Percentiles rank a stretch among this genome's conserved stretches.
Evolutionary conservation across 2,797 vertebrate genomes (phyloP).

Genomic region (Trachops cirrhosus): DNA sequence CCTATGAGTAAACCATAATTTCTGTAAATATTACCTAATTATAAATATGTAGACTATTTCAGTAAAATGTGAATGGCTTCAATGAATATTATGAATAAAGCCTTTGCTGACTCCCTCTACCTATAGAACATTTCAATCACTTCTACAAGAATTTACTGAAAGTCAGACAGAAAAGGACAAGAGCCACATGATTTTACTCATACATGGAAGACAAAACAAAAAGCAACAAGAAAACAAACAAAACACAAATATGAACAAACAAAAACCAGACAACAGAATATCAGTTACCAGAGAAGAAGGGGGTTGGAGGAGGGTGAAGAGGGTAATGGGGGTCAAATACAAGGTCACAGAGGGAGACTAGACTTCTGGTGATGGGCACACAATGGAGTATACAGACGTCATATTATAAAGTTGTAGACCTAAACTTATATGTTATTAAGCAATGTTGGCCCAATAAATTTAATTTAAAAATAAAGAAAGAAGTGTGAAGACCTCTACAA

Average conservation of each 20-base stretch:
- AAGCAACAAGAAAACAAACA: not conserved
- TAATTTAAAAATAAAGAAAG: not conserved
- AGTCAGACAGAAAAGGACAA: not conserved
- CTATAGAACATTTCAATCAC: conserved; percentile 1
- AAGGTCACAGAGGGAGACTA: not conserved
- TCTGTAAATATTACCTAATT: conserved; percentile 46
- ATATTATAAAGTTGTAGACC: not conserved
- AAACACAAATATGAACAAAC: not conserved
- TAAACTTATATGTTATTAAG: not conserved
- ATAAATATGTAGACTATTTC: conserved; percentile 31
- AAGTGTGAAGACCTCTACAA: not conserved
- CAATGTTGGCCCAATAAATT: not conserved
- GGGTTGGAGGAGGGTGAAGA: not conserved
- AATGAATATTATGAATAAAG: not conserved
- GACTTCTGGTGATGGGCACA: not conserved
- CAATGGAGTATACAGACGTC: not conserved
- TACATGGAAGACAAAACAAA: not conserved
- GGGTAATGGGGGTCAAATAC: not conserved
- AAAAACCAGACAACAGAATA: not conserved
- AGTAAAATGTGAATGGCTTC: conserved; percentile 35
- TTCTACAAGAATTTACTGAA: conserved; percentile 37
- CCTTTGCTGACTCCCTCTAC: not conserved
- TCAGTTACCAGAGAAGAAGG: not conserved
- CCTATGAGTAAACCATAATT: conserved; percentile 34
- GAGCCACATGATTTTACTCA: not conserved